These are phyloP conservation scores for Apogon talboti DNA, from an alignment of 2,797 vertebrate species.

Conservation along the genomic window DNA sequence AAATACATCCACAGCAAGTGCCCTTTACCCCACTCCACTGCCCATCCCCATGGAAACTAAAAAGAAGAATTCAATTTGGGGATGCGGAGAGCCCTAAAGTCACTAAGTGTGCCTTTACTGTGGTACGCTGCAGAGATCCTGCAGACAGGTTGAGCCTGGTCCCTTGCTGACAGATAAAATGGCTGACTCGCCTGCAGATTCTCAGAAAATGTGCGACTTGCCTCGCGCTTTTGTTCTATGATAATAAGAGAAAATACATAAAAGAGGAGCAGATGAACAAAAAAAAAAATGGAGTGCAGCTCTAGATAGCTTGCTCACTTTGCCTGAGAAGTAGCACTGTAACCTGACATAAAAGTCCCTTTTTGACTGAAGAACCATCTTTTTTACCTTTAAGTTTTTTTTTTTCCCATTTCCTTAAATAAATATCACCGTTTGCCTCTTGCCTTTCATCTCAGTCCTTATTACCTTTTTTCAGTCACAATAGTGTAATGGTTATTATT, in stretches of 20 bases:
- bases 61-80: constrained; percentile 45
- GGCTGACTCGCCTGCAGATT: constrained; percentile 24
- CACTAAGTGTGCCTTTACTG: constrained; percentile 35
- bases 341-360: constrained; percentile 18
- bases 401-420: constrained; percentile 8
- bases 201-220: constrained; percentile 26
- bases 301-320: constrained; percentile 29
- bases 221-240: constrained; percentile 58
- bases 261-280: constrained; percentile 57
- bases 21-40: constrained; percentile 27
- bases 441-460: constrained; percentile 5
- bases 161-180: constrained; percentile 7
- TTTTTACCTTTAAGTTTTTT: background rate
- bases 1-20: constrained; percentile 32
- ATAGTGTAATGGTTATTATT: constrained; percentile 14
- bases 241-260: constrained; percentile 45
- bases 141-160: constrained; percentile 18
- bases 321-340: constrained; percentile 30
- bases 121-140: constrained; percentile 32
- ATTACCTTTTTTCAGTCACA: constrained; percentile 27
- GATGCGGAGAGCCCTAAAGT: constrained; percentile 16
- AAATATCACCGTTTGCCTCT: constrained; percentile 7
- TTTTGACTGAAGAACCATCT: constrained; percentile 4
- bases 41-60: constrained; percentile 23
- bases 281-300: constrained; percentile 57